These are phyloP conservation scores for Listronotus oregonensis DNA, from an alignment of 1,140 invertebrate genomes.

Conservation along the genomic window DNA sequence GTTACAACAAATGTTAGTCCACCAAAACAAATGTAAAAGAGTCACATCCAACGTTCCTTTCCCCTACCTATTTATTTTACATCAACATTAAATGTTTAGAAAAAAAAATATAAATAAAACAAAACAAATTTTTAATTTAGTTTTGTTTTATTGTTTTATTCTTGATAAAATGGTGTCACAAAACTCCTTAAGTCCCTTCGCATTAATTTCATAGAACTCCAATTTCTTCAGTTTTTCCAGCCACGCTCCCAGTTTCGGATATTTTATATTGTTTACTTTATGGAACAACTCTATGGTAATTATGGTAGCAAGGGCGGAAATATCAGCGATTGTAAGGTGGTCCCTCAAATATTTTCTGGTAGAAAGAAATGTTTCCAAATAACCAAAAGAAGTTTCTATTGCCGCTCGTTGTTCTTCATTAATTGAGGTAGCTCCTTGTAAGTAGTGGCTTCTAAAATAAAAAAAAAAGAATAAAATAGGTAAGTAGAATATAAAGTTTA, in stretches of 20 bases:
- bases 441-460: constrained; percentile 28
- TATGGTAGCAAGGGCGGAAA: constrained; percentile 35
- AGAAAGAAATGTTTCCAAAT: constrained; percentile 38
- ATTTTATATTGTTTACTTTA: constrained; percentile 27
- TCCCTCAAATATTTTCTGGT: constrained; percentile 33
- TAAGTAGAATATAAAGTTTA: no score
- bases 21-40: no score
- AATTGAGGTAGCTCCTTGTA: constrained; percentile 19
- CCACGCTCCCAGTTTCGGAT: constrained; percentile 37
- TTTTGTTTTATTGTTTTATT: neutral
- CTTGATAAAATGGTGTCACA: constrained; percentile 3
- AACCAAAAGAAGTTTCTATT: constrained; percentile 32
- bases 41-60: no score
- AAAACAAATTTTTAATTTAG: no score
- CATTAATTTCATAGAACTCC: constrained; percentile 28
- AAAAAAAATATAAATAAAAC: no score
- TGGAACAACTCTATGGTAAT: constrained; percentile 29
- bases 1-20: no score
- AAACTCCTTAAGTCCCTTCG: constrained; percentile 14
- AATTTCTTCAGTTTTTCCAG: constrained; percentile 24
- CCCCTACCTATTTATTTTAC: no score
- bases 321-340: constrained; percentile 39
- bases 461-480: no score
- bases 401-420: constrained; percentile 10
- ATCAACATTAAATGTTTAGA: no score